Evolutionary conservation across 2,113 vertebrate species (phyloP).

Genomic region (Lampris megalopsis): DNA sequence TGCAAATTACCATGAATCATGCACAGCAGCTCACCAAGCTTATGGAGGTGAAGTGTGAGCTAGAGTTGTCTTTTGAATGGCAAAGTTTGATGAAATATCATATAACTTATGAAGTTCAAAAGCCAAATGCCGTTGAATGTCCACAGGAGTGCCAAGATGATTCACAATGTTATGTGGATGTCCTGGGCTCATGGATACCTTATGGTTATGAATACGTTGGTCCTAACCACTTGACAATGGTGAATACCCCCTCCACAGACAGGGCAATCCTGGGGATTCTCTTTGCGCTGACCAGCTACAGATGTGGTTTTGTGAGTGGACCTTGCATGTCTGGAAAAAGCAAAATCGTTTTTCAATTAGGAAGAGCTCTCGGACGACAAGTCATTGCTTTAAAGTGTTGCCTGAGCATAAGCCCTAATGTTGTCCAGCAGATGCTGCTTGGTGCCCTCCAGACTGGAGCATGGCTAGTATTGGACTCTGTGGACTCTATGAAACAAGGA

Average conservation of each 20-base stretch:
- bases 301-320: constrained; percentile 83
- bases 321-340: constrained; percentile 80
- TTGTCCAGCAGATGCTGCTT: constrained; percentile 79
- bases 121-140: background rate
- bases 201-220: constrained; percentile 89
- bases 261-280: constrained; percentile 82
- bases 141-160: background rate
- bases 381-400: constrained; percentile 81
- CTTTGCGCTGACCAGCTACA: constrained; percentile 82
- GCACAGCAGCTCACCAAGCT: constrained; percentile 75
- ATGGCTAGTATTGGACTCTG: constrained; percentile 83
- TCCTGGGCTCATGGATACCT: constrained; percentile 77
- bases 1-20: constrained; percentile 79
- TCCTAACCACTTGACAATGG: constrained; percentile 74
- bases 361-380: constrained; percentile 82
- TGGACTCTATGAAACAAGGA: constrained; percentile 73
- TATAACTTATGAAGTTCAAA: constrained; percentile 51
- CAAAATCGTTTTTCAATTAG: constrained; percentile 74
- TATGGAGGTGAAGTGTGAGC: constrained; percentile 56
- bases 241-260: constrained; percentile 81
- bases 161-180: constrained; percentile 77
- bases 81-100: constrained; percentile 86
- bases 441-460: constrained; percentile 86
- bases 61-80: constrained; percentile 86
- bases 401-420: constrained; percentile 45